Evolutionary conservation across 2,113 vertebrate species (phyloP).

Genomic region (Eublepharis macularius): DNA sequence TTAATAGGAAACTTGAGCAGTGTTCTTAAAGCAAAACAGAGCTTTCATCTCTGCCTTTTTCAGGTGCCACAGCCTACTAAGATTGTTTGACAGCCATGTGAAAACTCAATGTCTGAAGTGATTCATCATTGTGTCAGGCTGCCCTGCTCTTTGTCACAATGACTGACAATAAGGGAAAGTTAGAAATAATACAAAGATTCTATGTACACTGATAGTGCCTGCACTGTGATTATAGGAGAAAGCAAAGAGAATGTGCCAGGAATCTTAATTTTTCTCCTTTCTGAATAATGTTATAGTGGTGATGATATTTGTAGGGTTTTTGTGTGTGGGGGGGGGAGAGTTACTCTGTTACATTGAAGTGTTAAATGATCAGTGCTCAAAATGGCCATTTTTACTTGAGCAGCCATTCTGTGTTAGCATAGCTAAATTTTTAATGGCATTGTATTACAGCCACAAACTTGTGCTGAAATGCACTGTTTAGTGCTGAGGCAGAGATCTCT

Average conservation of each 20-base stretch:
- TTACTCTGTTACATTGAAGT: not conserved
- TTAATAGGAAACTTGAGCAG: constrained; percentile 56
- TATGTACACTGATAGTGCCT: constrained; percentile 82
- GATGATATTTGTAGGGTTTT: constrained; percentile 55
- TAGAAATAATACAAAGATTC: constrained; percentile 85
- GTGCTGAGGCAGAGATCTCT: not conserved
- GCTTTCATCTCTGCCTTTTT: constrained; percentile 75
- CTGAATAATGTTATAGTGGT: constrained; percentile 48
- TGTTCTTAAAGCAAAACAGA: constrained; percentile 47
- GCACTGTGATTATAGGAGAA: constrained; percentile 82
- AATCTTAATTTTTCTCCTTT: constrained; percentile 64
- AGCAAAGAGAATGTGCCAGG: constrained; percentile 58
- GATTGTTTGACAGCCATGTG: constrained; percentile 86
- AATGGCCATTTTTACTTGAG: not conserved
- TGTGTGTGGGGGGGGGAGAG: constrained; percentile 25
- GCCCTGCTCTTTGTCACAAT: constrained; percentile 90
- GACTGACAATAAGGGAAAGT: constrained; percentile 89
- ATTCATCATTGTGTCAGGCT: constrained; percentile 96
- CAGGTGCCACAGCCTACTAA: constrained; percentile 83
- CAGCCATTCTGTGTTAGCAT: not conserved
- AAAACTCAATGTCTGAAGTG: constrained; percentile 90
- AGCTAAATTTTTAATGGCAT: not conserved
- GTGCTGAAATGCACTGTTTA: not conserved
- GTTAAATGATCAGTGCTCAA: not conserved
- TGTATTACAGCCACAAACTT: not conserved